These are phyloP conservation scores for Rosalia funebris DNA, from an alignment of 2,888 invertebrate species.

Conservation along the genomic window DNA sequence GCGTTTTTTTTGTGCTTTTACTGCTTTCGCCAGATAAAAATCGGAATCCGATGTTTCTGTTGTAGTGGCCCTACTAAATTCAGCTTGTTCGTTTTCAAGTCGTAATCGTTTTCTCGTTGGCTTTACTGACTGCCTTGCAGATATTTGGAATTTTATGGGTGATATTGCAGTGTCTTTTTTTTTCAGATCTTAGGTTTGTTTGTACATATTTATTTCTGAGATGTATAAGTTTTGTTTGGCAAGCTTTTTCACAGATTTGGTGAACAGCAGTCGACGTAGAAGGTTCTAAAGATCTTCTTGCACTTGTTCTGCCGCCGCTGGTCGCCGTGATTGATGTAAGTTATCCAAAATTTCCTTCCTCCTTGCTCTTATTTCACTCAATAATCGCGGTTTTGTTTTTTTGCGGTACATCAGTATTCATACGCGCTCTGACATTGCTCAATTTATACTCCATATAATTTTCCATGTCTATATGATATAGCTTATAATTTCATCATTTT, in stretches of 20 bases:
- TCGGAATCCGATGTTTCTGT: conserved; percentile 4
- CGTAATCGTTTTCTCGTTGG: neutral
- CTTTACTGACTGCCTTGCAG: neutral
- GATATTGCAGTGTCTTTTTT: conserved; percentile 1
- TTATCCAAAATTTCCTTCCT: conserved; percentile 1
- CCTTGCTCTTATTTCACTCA: neutral
- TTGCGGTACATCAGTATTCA: conserved; percentile 7
- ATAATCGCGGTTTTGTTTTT: neutral
- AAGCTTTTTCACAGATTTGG: conserved; percentile 4
- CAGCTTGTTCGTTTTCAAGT: conserved; percentile 3
- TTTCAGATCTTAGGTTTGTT: neutral
- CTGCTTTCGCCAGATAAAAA: too few relatives aligned
- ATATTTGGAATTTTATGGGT: neutral
- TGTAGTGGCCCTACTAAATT: neutral
- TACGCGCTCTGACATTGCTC: conserved; percentile 11
- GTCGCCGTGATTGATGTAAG: neutral
- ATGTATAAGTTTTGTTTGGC: conserved; percentile 5
- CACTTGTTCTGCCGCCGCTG: neutral
- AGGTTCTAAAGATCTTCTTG: neutral
- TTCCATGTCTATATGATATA: neutral
- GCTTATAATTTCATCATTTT: too few relatives aligned
- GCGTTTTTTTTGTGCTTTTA: too few relatives aligned
- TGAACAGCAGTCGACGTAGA: conserved; percentile 1
- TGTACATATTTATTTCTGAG: conserved; percentile 10
- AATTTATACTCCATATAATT: neutral